These are phyloP conservation scores for Pseudanteris insignis DNA, from an alignment of 2,888 invertebrate genomes.

Conservation along the genomic window DNA sequence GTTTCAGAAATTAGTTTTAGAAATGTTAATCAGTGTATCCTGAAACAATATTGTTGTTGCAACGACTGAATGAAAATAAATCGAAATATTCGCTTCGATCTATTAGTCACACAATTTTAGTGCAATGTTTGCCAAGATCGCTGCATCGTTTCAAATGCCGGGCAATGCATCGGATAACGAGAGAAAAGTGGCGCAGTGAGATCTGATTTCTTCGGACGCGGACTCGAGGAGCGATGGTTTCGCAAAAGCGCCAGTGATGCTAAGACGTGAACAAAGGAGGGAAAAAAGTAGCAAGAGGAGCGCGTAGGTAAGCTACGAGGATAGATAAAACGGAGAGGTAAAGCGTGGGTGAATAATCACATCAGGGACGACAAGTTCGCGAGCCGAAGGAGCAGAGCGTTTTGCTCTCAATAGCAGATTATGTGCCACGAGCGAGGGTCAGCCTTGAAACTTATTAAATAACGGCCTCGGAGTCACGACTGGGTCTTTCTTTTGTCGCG, in stretches of 20 bases:
- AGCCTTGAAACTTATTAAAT: constrained; percentile 41
- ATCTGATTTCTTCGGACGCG: constrained; percentile 1
- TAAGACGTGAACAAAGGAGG: constrained; percentile 5
- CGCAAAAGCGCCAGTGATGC: constrained; percentile 3
- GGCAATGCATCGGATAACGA: background rate
- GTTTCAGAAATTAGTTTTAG: too few species aligned
- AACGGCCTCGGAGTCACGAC: constrained; percentile 32
- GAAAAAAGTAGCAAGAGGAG: constrained; percentile 16
- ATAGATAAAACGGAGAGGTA: constrained; percentile 4
- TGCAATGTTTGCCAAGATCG: too few species aligned
- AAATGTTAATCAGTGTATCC: too few species aligned
- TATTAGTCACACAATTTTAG: too few species aligned
- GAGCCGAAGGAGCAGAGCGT: constrained; percentile 27
- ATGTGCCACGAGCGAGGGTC: constrained; percentile 27
- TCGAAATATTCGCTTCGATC: too few species aligned
- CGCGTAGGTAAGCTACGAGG: constrained; percentile 1
- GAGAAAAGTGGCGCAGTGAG: background rate
- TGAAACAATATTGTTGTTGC: too few species aligned
- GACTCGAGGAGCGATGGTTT: background rate
- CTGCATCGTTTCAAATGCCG: too few species aligned
- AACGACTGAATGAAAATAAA: too few species aligned
- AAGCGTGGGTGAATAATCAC: constrained; percentile 33
- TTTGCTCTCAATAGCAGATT: constrained; percentile 31
- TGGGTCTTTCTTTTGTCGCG: constrained; percentile 14
- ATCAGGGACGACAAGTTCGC: constrained; percentile 35